Evolutionary conservation across 2,797 vertebrate genomes (phyloP).

Genomic region (Fringilla coelebs): DNA sequence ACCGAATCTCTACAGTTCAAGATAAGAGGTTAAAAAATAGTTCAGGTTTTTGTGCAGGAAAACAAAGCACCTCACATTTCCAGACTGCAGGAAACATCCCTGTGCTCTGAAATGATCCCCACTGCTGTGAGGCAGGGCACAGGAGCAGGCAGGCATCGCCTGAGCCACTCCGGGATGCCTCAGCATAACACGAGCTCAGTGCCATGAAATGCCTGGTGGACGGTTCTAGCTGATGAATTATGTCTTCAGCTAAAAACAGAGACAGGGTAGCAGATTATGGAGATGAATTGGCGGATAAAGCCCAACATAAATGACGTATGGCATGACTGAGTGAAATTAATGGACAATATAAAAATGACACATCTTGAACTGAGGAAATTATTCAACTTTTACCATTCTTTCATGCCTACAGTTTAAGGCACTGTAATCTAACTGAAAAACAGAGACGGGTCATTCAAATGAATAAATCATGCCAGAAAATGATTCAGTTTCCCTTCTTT

Average conservation of each 20-base stretch:
- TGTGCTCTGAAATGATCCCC: not conserved
- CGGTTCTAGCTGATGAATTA: not conserved
- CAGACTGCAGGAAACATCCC: not conserved
- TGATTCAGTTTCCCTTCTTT: conserved; percentile 65
- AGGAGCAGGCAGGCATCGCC: not conserved
- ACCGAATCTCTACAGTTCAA: not conserved
- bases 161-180: not conserved
- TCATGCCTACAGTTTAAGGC: conserved; percentile 7
- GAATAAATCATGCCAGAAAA: conserved; percentile 58
- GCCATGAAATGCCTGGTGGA: not conserved
- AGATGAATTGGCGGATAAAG: conserved; percentile 36
- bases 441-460: conserved; percentile 40
- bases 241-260: not conserved
- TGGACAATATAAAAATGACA: conserved; percentile 55
- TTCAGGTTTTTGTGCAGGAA: not conserved
- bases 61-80: not conserved
- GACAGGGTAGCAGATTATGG: not conserved
- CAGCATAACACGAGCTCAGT: rapidly evolving
- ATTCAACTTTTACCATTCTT: conserved; percentile 60
- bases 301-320: not conserved
- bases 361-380: conserved; percentile 51
- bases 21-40: not conserved
- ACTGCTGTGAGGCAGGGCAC: not conserved
- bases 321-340: conserved; percentile 36
- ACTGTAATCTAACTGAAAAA: conserved; percentile 28